These are phyloP conservation scores for Dendrophyllia cribrosa DNA, from an alignment of 64 coral and sea anemone genomes.

Conservation along the genomic window DNA sequence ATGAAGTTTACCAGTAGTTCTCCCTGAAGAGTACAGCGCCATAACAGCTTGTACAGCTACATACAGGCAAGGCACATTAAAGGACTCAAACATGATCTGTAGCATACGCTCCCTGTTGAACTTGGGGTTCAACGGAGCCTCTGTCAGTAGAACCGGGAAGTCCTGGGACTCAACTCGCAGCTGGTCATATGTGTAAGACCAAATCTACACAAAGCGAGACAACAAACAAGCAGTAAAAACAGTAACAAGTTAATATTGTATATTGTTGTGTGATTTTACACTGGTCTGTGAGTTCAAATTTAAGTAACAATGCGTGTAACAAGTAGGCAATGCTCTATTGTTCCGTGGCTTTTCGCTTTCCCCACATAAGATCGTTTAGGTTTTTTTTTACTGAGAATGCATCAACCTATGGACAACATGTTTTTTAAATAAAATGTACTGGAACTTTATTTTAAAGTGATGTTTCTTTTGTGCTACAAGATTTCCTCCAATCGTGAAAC, in stretches of 20 bases:
- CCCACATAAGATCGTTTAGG: too few relatives aligned
- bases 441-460: too few relatives aligned
- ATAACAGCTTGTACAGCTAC: slow-evolving; percentile 96
- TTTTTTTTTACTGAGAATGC: too few relatives aligned
- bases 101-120: slow-evolving; percentile 91
- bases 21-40: slow-evolving; percentile 89
- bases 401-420: too few relatives aligned
- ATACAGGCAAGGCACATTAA: slow-evolving; percentile 93
- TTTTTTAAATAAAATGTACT: too few relatives aligned
- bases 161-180: slow-evolving; percentile 72
- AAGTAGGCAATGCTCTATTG: too few relatives aligned
- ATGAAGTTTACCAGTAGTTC: slow-evolving; percentile 82
- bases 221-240: not conserved
- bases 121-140: slow-evolving; percentile 91
- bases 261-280: too few relatives aligned
- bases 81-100: slow-evolving; percentile 96
- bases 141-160: slow-evolving; percentile 90
- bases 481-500: too few relatives aligned
- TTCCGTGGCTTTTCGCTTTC: too few relatives aligned
- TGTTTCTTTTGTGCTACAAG: too few relatives aligned
- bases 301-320: too few relatives aligned
- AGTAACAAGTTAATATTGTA: not conserved
- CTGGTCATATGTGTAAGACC: slow-evolving; percentile 85
- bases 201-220: slow-evolving; percentile 51
- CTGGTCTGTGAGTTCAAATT: too few relatives aligned